These are phyloP conservation scores for Tenthredo livida DNA, from an alignment of 2,888 invertebrate species.

Conservation along the genomic window DNA sequence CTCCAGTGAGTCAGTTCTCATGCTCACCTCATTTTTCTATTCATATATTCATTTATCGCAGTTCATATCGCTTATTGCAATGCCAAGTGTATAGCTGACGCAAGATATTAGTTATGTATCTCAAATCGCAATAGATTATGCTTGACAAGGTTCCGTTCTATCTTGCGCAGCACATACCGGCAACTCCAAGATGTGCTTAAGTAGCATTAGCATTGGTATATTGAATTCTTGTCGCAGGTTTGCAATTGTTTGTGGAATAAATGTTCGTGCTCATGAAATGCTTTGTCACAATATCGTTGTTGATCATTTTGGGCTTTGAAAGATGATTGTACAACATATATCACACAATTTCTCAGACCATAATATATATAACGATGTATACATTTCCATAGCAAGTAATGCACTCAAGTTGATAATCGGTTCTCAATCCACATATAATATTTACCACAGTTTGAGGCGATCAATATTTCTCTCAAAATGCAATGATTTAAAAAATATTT, in stretches of 20 bases:
- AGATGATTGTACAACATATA: slow-evolving; percentile 2
- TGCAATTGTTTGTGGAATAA: not conserved
- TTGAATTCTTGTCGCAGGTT: slow-evolving; percentile 35
- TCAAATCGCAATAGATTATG: not conserved
- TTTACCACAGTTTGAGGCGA: not conserved
- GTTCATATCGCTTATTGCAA: slow-evolving; percentile 20
- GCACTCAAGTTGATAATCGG: not conserved
- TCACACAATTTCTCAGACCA: not conserved
- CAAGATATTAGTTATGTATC: not conserved
- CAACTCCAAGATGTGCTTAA: not conserved
- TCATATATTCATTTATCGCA: slow-evolving; percentile 31
- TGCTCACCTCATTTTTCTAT: slow-evolving; percentile 36
- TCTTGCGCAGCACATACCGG: slow-evolving; percentile 16
- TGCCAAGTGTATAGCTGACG: slow-evolving; percentile 27
- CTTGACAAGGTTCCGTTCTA: not conserved
- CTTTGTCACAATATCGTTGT: slow-evolving; percentile 13
- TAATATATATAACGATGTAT: not conserved
- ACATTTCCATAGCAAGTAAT: not conserved
- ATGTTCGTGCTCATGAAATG: slow-evolving; percentile 12
- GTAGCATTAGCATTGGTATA: slow-evolving; percentile 11
- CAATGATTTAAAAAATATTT: not conserved
- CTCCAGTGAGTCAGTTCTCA: slow-evolving; percentile 77
- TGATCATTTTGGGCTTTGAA: not conserved
- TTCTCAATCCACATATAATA: not conserved
- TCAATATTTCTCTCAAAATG: not conserved